Evolutionary conservation across 2,113 vertebrate species (phyloP).

Genomic region (Otus sunia): DNA sequence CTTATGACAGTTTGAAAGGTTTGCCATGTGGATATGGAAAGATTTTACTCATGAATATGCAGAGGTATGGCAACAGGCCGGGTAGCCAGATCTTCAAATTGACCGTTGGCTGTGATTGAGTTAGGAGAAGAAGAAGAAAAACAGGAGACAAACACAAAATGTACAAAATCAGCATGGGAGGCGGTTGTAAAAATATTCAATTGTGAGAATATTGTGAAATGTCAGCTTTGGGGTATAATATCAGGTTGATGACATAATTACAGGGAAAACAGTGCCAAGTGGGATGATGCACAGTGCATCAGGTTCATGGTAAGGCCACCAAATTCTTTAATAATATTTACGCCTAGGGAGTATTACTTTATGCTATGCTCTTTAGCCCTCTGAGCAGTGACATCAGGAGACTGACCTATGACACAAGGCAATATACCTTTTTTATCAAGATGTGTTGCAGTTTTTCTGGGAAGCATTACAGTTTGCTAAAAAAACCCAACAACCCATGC

Average conservation of each 20-base stretch:
- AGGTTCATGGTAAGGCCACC: background rate
- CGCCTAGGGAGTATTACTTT: background rate
- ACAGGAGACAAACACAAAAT: background rate
- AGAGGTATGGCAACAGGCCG: constrained; percentile 21
- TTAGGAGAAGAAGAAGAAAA: background rate
- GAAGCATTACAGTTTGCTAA: background rate
- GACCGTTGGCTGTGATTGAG: constrained; percentile 34
- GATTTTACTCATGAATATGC: constrained; percentile 69
- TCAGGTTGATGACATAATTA: background rate
- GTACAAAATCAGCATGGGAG: background rate
- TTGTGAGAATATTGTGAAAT: background rate
- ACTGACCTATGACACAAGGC: background rate
- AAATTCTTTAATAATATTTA: background rate
- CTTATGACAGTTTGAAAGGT: constrained; percentile 72
- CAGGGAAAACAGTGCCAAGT: background rate
- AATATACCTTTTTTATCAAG: background rate
- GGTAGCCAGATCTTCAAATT: constrained; percentile 34
- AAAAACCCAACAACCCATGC: background rate
- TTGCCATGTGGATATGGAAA: constrained; percentile 62
- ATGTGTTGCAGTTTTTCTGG: background rate
- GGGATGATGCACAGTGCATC: background rate
- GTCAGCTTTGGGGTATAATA: background rate
- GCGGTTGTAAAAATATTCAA: background rate
- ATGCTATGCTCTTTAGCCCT: background rate
- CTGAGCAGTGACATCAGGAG: background rate